These are phyloP conservation scores for Xenopus laevis DNA, from an alignment of 2,113 vertebrate genomes.

Conservation along the genomic window DNA sequence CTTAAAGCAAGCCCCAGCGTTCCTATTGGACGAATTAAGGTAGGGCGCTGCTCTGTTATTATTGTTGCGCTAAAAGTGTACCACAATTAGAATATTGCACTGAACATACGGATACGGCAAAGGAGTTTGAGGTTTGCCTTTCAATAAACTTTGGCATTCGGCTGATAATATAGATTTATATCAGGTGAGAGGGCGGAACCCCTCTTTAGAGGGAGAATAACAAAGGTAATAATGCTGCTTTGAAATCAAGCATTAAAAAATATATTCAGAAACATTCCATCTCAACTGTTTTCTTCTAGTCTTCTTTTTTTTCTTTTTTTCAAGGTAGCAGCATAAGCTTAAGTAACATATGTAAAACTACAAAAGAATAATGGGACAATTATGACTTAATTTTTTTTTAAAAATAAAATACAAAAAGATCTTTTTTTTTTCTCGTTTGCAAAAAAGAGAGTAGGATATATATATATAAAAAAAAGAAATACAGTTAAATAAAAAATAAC, in stretches of 20 bases:
- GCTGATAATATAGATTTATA: not conserved
- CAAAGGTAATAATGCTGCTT: not conserved
- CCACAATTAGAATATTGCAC: slow-evolving; percentile 10
- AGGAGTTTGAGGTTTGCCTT: not conserved
- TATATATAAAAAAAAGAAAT: slow-evolving; percentile 63
- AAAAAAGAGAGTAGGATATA: slow-evolving; percentile 62
- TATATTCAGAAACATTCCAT: slow-evolving; percentile 39
- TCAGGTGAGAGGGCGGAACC: not conserved
- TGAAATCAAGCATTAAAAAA: slow-evolving; percentile 29
- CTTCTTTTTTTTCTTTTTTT: slow-evolving; percentile 17
- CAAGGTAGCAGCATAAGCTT: slow-evolving; percentile 63
- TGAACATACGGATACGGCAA: not conserved
- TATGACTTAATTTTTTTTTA: slow-evolving; percentile 44
- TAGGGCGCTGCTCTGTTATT: slow-evolving; percentile 17
- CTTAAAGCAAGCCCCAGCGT: too few species aligned
- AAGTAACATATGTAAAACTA: slow-evolving; percentile 52
- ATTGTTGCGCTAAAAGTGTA: slow-evolving; percentile 11
- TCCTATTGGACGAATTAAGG: slow-evolving; percentile 1
- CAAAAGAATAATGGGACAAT: slow-evolving; percentile 48
- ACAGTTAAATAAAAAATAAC: slow-evolving; percentile 69
- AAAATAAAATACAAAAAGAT: slow-evolving; percentile 47
- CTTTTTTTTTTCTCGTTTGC: slow-evolving; percentile 42
- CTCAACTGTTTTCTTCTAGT: not conserved
- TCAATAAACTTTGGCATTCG: not conserved
- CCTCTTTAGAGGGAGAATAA: too few species aligned